Conservation (phyloP, 2,113 vertebrate genomes). For the Myanophis thanlyinensis region DNA sequence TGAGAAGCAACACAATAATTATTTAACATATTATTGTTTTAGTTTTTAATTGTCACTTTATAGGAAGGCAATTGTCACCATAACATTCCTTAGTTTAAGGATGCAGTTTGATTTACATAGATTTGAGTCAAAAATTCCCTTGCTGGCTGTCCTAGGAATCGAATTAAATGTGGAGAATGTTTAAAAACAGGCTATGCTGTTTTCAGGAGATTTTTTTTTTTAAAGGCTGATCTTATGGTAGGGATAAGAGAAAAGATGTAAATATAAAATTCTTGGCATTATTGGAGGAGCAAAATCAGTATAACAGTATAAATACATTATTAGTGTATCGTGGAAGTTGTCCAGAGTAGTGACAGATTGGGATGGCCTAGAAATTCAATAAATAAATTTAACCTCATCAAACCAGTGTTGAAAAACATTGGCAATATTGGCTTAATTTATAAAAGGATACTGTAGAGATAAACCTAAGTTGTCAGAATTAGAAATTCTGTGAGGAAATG, state of each 20-base stretch:
- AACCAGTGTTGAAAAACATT: too few relatives aligned
- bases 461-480: background rate
- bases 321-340: background rate
- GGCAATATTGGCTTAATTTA: background rate
- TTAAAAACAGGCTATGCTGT: background rate
- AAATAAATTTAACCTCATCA: background rate
- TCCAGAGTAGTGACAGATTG: background rate
- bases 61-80: background rate
- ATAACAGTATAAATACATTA: background rate
- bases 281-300: background rate
- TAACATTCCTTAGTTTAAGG: background rate
- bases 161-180: background rate
- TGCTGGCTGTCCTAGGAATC: background rate
- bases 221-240: background rate
- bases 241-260: background rate
- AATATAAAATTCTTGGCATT: background rate
- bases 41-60: background rate
- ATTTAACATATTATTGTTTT: background rate
- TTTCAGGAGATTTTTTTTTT: background rate
- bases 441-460: background rate
- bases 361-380: background rate
- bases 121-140: background rate
- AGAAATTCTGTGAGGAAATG: background rate
- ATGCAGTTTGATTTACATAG: background rate
- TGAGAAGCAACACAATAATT: background rate